These are phyloP conservation scores for Pecten maximus DNA, from an alignment of 2,888 invertebrate species.

Conservation along the genomic window DNA sequence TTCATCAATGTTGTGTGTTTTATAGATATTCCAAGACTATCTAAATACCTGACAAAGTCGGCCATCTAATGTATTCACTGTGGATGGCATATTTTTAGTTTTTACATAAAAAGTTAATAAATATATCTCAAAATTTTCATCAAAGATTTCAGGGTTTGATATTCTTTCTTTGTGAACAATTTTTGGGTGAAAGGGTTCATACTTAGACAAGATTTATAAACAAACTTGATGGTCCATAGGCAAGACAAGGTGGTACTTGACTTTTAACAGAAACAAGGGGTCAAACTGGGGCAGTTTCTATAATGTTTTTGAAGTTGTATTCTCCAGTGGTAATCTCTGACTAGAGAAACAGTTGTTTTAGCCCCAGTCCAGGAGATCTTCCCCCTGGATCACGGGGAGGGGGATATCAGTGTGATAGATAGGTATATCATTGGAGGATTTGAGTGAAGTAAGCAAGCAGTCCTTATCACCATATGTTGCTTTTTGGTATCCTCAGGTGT, in stretches of 20 bases:
- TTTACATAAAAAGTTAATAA: background rate
- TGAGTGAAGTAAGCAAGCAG: slow-evolving; percentile 22
- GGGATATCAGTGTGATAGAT: background rate
- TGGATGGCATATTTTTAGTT: no score
- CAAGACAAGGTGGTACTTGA: slow-evolving; percentile 13
- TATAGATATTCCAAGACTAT: no score
- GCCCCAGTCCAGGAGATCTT: background rate
- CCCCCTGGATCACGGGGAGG: background rate
- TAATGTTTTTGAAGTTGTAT: slow-evolving; percentile 11
- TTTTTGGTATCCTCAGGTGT: slow-evolving; percentile 35
- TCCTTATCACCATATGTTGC: slow-evolving; percentile 22
- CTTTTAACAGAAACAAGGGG: background rate
- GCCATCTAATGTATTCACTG: no score
- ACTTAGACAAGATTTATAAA: slow-evolving; percentile 1
- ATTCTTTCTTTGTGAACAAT: background rate
- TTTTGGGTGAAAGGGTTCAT: slow-evolving; percentile 7
- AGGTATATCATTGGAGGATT: slow-evolving; percentile 21
- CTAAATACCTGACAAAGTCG: no score
- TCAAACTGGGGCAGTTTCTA: background rate
- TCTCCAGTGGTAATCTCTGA: background rate
- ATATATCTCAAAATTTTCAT: background rate
- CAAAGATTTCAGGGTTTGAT: background rate
- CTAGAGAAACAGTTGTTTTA: slow-evolving; percentile 7
- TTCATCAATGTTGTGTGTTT: no score
- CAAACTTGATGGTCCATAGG: slow-evolving; percentile 13